phyloP scores from a whole-genome alignment of 2,797 vertebrate genomes.

The Ceryle rudis region DNA sequence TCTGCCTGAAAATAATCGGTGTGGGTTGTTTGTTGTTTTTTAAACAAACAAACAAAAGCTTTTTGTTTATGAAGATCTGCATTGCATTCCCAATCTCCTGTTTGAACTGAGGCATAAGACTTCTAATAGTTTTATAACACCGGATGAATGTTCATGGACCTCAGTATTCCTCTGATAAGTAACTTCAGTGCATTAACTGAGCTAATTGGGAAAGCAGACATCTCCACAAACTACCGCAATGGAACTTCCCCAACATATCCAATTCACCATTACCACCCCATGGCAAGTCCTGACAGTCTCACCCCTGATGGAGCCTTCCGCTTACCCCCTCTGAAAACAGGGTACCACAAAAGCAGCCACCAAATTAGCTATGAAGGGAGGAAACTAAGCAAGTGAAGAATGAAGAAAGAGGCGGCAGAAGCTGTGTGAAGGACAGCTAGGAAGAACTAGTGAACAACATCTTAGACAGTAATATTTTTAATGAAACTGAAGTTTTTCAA shows the following conservation, averaged over 20 bases:
- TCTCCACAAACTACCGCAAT: fast-evolving
- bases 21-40: not conserved
- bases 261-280: not conserved
- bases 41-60: not conserved
- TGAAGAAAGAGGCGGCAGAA: not conserved
- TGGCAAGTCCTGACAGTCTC: not conserved
- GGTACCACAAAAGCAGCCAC: not conserved
- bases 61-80: not conserved
- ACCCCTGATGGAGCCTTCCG: not conserved
- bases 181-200: not conserved
- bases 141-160: not conserved
- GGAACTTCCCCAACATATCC: not conserved
- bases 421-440: not conserved
- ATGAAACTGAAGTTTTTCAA: not conserved
- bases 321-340: not conserved
- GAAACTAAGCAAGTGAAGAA: not conserved
- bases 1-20: not conserved
- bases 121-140: not conserved
- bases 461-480: not conserved
- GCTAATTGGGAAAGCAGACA: not conserved
- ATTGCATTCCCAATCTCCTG: not conserved
- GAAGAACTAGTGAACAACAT: not conserved
- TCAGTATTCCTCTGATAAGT: not conserved
- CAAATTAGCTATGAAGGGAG: not conserved
- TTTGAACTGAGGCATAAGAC: not conserved